Conservation (phyloP, 2,113 vertebrate genomes). For the Cranoglanis bouderius region DNA sequence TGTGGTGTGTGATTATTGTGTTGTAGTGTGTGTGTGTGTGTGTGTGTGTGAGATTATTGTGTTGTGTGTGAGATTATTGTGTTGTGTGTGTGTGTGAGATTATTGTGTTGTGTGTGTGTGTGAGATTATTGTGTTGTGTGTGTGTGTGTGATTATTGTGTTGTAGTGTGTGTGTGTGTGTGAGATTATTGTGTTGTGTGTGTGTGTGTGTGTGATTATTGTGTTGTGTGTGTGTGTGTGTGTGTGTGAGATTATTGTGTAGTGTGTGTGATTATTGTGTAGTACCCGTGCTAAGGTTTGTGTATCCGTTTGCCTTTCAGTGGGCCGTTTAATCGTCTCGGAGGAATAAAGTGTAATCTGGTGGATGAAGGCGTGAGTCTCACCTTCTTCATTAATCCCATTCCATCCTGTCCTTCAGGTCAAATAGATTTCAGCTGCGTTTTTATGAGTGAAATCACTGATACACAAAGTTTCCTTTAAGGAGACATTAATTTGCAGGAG, state of each 20-base stretch:
- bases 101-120: neutral
- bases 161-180: neutral
- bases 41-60: neutral
- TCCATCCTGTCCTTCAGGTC: neutral
- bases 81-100: neutral
- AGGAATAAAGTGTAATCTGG: constrained; percentile 89
- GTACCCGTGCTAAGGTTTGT: neutral
- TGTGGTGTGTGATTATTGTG: neutral
- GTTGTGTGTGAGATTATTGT: neutral
- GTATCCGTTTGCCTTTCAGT: constrained; percentile 66
- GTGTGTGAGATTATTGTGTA: neutral
- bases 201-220: neutral
- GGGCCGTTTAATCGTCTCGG: constrained; percentile 91
- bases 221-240: neutral
- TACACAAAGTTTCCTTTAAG: too few species aligned
- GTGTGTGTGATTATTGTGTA: neutral
- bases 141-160: neutral
- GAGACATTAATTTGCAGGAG: too few species aligned
- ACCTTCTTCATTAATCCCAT: neutral
- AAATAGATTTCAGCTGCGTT: too few species aligned
- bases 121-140: neutral
- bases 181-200: neutral
- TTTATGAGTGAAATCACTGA: too few species aligned
- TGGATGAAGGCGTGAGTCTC: constrained; percentile 72
- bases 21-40: neutral